A percentile compares a stretch with the other conserved stretches of the same genome.
Evolutionary conservation across 2,888 invertebrate species (phyloP).

Genomic region (Netelia fuscicornis): DNA sequence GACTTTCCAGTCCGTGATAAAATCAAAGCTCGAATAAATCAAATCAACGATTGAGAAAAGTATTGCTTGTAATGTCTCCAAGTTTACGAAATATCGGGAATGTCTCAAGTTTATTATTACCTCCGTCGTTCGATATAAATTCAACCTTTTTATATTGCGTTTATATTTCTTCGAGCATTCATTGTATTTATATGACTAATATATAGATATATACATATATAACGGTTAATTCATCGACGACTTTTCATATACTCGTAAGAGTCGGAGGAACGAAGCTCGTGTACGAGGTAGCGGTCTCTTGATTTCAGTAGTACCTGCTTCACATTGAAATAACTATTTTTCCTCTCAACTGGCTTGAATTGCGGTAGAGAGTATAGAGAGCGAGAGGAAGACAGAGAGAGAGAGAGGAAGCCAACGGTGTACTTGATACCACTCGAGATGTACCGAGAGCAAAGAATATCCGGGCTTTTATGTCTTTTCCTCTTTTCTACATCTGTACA

Average conservation of each 20-base stretch:
- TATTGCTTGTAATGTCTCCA: background rate
- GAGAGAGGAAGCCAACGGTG: background rate
- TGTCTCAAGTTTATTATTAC: background rate
- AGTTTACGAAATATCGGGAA: background rate
- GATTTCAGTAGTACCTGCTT: constrained; percentile 20
- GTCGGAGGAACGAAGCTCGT: background rate
- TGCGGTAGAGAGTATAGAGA: constrained; percentile 18
- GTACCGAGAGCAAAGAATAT: constrained; percentile 15
- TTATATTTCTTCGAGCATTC: background rate
- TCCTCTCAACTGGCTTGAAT: constrained; percentile 46
- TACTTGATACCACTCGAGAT: constrained; percentile 42
- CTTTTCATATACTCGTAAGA: background rate
- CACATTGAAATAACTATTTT: constrained; percentile 44
- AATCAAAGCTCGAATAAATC: no score
- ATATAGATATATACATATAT: background rate
- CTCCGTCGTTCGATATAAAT: background rate
- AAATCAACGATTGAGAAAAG: background rate
- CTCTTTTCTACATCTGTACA: background rate
- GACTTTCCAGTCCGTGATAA: no score
- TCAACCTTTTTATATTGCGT: background rate
- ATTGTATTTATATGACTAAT: background rate
- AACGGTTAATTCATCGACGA: background rate
- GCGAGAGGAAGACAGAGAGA: background rate
- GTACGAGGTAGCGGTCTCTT: constrained; percentile 3
- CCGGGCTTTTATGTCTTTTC: constrained; percentile 12